phyloP scores from a whole-genome alignment of 2,888 invertebrate genomes.

The Hedychridium roseum region DNA sequence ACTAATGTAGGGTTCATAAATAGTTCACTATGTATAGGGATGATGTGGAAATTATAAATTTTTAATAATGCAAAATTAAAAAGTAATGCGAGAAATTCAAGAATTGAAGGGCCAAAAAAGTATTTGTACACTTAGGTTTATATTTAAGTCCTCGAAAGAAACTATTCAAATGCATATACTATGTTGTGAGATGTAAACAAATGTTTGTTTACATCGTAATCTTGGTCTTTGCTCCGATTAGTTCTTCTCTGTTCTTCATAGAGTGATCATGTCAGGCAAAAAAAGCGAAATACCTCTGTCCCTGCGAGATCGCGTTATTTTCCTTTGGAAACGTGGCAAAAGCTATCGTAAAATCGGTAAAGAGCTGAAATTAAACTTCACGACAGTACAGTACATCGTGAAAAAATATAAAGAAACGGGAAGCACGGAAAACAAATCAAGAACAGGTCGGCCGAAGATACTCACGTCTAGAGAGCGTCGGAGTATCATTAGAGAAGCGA shows the following conservation, averaged over 20 bases:
- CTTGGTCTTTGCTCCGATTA: too few species aligned
- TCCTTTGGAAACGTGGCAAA: background rate
- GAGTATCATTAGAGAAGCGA: too few species aligned
- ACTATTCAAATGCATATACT: background rate
- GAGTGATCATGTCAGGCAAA: background rate
- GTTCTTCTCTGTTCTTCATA: background rate
- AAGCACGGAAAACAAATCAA: too few species aligned
- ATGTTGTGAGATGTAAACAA: background rate
- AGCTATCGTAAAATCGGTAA: background rate
- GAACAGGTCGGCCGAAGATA: too few species aligned
- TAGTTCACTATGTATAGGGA: too few species aligned
- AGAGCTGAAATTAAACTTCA: background rate
- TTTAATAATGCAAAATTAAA: background rate
- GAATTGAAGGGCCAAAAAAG: constrained; percentile 1
- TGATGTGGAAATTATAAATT: background rate
- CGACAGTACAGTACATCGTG: background rate
- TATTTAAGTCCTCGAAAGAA: background rate
- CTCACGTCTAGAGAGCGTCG: too few species aligned
- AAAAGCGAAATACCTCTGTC: background rate
- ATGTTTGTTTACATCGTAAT: background rate
- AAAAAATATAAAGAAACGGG: too few species aligned
- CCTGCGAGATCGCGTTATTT: background rate
- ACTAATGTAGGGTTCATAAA: too few species aligned
- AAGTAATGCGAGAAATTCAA: background rate
- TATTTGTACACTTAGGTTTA: constrained; percentile 1